Percentiles rank a stretch among this genome's conserved stretches.
phyloP scores from a whole-genome alignment of 2,888 invertebrate genomes.

The Neria commutata region DNA sequence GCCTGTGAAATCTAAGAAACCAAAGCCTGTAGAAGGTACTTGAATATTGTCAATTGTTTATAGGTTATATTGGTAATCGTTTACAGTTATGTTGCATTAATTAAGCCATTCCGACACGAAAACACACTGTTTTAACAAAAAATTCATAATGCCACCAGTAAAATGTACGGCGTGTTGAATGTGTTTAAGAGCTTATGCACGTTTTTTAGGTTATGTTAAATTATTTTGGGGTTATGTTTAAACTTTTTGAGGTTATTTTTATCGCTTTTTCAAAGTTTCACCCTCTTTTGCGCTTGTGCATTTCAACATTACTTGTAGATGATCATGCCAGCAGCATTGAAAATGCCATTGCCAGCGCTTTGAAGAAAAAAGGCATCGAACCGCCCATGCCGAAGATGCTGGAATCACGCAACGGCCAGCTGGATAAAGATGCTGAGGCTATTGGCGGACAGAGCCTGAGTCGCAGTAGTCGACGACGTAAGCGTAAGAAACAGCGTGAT shows the following conservation, averaged over 20 bases:
- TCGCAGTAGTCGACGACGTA: conserved; percentile 55
- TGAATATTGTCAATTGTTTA: too few species aligned
- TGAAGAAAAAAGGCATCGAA: conserved; percentile 71
- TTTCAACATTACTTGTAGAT: conserved; percentile 62
- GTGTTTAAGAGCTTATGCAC: background rate
- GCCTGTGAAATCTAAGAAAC: conserved; percentile 61
- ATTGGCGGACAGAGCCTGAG: conserved; percentile 35
- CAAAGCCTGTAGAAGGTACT: conserved; percentile 65
- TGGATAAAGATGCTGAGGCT: conserved; percentile 61
- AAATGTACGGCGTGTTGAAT: too few species aligned
- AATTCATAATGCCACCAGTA: too few species aligned
- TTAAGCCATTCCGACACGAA: background rate
- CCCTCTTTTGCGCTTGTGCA: too few species aligned
- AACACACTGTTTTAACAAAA: too few species aligned
- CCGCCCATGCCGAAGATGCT: conserved; percentile 51
- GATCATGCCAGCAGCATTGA: conserved; percentile 82
- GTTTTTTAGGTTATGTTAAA: background rate
- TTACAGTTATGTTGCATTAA: background rate
- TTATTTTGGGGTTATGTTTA: background rate
- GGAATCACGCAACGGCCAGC: conserved; percentile 64
- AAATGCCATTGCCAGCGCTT: conserved; percentile 76
- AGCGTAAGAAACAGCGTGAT: conserved; percentile 54
- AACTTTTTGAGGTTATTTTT: background rate
- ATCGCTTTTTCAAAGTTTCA: background rate
- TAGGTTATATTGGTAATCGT: background rate